A percentile compares a stretch with the other conserved stretches of the same genome.
Evolutionary conservation across 2,797 vertebrate species (phyloP).

Genomic region (Acropternis orthonyx): DNA sequence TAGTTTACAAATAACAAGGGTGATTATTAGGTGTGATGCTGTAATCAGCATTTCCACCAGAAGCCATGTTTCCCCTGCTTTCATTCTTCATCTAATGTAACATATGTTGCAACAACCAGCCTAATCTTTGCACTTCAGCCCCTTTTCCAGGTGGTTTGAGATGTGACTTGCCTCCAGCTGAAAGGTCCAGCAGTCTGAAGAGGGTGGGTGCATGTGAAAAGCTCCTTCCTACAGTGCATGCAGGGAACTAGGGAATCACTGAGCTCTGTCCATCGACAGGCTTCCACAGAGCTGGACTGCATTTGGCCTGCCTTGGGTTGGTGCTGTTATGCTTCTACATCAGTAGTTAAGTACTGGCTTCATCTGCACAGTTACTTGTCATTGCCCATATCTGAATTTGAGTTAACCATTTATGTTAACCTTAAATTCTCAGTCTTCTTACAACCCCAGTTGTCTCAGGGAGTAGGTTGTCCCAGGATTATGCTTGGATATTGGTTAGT

Average conservation of each 20-base stretch:
- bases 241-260: background rate
- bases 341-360: background rate
- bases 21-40: background rate
- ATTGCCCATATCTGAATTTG: background rate
- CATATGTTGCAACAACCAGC: fast-evolving
- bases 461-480: background rate
- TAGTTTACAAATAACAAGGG: background rate
- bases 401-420: background rate
- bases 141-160: background rate
- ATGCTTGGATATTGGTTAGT: background rate
- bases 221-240: background rate
- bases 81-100: background rate
- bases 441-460: background rate
- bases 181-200: background rate
- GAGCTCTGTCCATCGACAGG: background rate
- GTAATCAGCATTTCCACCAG: background rate
- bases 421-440: background rate
- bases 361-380: background rate
- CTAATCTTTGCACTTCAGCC: background rate
- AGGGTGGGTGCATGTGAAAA: background rate
- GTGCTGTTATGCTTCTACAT: background rate
- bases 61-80: background rate
- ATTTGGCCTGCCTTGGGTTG: background rate
- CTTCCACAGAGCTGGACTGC: background rate
- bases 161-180: background rate